phyloP scores from a whole-genome alignment of 2,888 invertebrate genomes.

The Macaria liturata region DNA sequence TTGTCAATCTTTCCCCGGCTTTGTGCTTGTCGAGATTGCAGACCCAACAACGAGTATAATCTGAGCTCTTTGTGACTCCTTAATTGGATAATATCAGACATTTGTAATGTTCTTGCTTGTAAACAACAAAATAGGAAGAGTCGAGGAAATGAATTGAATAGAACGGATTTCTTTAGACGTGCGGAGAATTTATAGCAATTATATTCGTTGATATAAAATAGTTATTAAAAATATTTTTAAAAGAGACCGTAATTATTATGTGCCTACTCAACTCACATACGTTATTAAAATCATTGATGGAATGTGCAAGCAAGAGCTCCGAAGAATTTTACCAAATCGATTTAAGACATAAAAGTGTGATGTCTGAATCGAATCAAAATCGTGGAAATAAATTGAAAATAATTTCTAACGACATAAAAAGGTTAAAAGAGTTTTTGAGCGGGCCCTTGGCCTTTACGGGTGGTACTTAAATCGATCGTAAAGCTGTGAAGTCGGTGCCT shows the following conservation, averaged over 20 bases:
- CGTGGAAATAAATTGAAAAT: conserved; percentile 3
- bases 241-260: no score
- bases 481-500: conserved; percentile 41
- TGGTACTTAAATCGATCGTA: conserved; percentile 34
- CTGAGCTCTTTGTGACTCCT: conserved; percentile 12
- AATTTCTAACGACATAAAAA: background rate
- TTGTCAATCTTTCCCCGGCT: conserved; percentile 20
- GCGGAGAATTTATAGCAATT: background rate
- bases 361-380: background rate
- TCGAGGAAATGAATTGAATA: background rate
- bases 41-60: conserved; percentile 2
- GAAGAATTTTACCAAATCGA: background rate
- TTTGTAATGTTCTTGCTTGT: conserved; percentile 14
- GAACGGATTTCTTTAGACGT: background rate
- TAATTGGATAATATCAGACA: conserved; percentile 21
- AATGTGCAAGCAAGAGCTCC: no score
- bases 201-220: background rate
- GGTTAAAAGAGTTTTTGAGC: conserved; percentile 2
- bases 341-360: background rate
- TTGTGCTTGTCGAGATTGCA: conserved; percentile 20
- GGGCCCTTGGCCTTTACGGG: background rate
- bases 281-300: no score
- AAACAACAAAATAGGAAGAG: background rate
- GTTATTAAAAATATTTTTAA: no score
- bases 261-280: no score